Base-by-base conservation (phyloP, 1,140 invertebrate species). In the Aphidius ervi region DNA sequence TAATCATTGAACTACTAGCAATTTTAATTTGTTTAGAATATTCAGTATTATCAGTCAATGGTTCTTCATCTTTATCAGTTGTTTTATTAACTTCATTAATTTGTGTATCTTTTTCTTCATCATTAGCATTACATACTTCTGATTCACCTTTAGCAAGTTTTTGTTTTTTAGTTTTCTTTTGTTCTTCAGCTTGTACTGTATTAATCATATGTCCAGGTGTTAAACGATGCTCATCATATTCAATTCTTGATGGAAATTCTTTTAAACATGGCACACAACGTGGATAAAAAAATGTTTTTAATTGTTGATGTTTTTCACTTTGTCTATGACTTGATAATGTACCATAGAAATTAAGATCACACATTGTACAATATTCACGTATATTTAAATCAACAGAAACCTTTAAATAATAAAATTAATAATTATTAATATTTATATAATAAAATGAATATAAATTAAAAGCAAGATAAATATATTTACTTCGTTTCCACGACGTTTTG, bases 271-370 rank as follows among this genome's bases (percentile, higher is more conserved):
- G 82, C 1, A 84, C 82, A 70, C 90, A 92, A 62, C 86, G 86
- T 0, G 90, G 90, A 77, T 92, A 90, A 60, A 92, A 81, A 72
- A 91, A 92, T 67, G 87, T 87, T 76, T 92, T 92, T 23, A 92
- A 75, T 70, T 89, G 87, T 72, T 91, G 86, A 82, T 93, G 90
- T 3, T 88, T 88, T 4, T 88, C 86, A 10, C 87, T 89, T 68
- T 90, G 90, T 61, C 90, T 84, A 77, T 93, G 90, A 20, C 82
- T 84, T 49, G 88, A 85, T 23, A 90, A 83, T 65, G 89, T 88
- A 4, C 88, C 88, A 55, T 88, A 86, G 72, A 91, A 92, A 56
- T 87, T 83, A 69, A 93, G 80, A 75, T 91, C 89, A 67, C 90
- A 92, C 90, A 92, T 93, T n/a, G 89, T 89, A 72, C 90, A 93